phyloP scores from a whole-genome alignment of 2,797 vertebrate species.

The Lepidocolaptes lacrymiger region DNA sequence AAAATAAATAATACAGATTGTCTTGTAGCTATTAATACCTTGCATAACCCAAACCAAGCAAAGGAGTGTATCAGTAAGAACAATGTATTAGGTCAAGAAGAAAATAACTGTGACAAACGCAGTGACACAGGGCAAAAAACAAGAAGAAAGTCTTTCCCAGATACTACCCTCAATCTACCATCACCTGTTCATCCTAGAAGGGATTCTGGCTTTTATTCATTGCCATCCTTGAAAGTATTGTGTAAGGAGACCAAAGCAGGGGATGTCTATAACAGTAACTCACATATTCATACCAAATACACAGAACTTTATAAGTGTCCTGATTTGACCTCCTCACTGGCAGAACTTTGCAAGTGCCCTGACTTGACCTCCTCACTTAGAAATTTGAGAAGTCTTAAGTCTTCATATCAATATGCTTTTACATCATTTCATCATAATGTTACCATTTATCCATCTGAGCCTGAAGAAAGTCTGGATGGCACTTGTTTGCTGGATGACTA shows the following conservation, averaged over 20 bases:
- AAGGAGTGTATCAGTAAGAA: constrained; percentile 70
- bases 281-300: constrained; percentile 19
- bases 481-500: constrained; percentile 41
- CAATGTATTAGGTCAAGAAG: constrained; percentile 60
- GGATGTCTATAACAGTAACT: constrained; percentile 24
- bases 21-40: constrained; percentile 58
- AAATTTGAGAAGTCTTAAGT: constrained; percentile 16
- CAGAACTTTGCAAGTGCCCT: constrained; percentile 53
- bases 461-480: constrained; percentile 57
- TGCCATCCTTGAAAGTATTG: constrained; percentile 75
- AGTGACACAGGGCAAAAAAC: constrained; percentile 56
- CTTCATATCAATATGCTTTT: constrained; percentile 42
- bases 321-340: constrained; percentile 43
- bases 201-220: constrained; percentile 73
- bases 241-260: constrained; percentile 49
- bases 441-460: constrained; percentile 49
- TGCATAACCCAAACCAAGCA: constrained; percentile 71
- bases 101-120: constrained; percentile 73
- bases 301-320: constrained; percentile 56
- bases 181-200: constrained; percentile 42
- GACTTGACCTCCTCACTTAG: constrained; percentile 38
- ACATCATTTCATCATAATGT: constrained; percentile 21
- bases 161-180: constrained; percentile 16
- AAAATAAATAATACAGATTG: constrained; percentile 12
- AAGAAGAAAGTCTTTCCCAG: constrained; percentile 82